These are phyloP conservation scores for Propithecus deckenii DNA, from an alignment of 2,797 vertebrate genomes.

Conservation along the genomic window DNA sequence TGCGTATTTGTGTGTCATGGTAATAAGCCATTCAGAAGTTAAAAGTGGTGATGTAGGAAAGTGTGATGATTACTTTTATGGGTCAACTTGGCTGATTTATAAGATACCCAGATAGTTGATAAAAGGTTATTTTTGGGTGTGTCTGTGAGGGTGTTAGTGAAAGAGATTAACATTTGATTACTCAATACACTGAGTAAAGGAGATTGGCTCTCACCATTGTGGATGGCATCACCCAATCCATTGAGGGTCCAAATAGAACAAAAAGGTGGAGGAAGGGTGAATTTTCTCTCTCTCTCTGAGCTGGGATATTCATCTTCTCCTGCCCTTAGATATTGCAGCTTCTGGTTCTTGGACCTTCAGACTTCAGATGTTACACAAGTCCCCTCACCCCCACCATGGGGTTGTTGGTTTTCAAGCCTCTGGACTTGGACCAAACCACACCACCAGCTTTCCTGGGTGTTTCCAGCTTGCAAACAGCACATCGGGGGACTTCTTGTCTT, in stretches of 20 bases:
- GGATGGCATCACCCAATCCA: background rate
- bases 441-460: background rate
- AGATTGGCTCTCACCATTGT: background rate
- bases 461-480: background rate
- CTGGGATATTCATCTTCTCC: background rate
- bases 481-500: background rate
- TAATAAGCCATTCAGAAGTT: background rate
- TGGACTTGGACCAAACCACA: background rate
- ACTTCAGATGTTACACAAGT: background rate
- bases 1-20: background rate
- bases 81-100: background rate
- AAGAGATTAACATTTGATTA: background rate
- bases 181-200: background rate
- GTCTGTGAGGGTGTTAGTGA: background rate
- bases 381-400: accelerated
- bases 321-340: background rate
- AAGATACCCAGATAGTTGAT: background rate
- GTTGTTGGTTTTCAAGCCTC: background rate
- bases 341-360: background rate
- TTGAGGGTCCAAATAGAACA: background rate
- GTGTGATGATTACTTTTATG: background rate
- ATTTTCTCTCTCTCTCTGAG: background rate
- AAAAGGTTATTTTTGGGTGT: background rate
- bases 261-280: background rate
- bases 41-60: background rate